phyloP scores from a whole-genome alignment of 1,140 invertebrate species.

The Nasonia longicornis region DNA sequence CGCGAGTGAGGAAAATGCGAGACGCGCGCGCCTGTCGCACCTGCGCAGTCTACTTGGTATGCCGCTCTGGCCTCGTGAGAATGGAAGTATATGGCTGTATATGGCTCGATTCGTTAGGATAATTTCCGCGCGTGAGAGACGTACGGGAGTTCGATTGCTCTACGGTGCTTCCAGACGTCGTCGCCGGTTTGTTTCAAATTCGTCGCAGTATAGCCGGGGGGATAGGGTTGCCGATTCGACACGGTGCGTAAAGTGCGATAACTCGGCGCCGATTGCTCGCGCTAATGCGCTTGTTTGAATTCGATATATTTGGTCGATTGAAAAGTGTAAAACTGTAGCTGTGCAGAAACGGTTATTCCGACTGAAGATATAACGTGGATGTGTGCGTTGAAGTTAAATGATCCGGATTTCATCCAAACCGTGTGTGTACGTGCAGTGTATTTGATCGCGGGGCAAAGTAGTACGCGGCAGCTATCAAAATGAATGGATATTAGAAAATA shows the following conservation, averaged over 20 bases:
- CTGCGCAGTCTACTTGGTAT: background rate
- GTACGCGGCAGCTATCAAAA: no score
- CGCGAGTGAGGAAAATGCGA: background rate
- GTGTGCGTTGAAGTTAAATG: background rate
- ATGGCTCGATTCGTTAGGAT: slow-evolving; percentile 5
- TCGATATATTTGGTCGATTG: background rate
- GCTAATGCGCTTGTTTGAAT: background rate
- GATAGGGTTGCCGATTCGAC: no score
- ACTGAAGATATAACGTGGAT: background rate
- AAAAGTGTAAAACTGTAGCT: no score
- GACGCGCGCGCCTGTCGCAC: background rate
- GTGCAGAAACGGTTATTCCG: background rate
- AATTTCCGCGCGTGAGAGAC: slow-evolving; percentile 17
- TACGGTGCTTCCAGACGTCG: no score
- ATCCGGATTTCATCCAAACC: background rate
- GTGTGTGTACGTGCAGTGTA: no score
- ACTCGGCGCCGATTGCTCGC: background rate
- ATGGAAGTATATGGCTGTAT: background rate
- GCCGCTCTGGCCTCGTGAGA: background rate
- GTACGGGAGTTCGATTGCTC: slow-evolving; percentile 13
- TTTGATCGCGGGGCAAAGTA: no score
- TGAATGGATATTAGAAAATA: no score
- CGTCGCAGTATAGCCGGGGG: no score
- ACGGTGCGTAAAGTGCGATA: background rate
- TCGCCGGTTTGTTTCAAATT: background rate